A percentile compares a stretch with the other conserved stretches of the same genome.
Evolutionary conservation across 2,888 invertebrate genomes (phyloP).

Genomic region (Fabriciana adippe): DNA sequence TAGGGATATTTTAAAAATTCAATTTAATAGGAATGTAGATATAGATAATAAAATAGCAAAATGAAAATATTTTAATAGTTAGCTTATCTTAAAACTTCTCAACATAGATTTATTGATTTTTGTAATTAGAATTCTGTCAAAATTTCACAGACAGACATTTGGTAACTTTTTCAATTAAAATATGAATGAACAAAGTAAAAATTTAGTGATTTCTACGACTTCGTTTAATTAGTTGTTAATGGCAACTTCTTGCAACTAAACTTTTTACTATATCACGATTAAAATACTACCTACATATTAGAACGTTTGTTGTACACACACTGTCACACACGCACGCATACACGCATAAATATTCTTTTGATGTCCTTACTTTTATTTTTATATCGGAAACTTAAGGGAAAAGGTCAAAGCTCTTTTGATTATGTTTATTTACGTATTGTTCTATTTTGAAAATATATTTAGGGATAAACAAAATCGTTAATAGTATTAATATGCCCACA

Average conservation of each 20-base stretch:
- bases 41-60: no score
- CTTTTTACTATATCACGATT: neutral
- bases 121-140: slow-evolving; percentile 46
- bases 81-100: neutral
- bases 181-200: slow-evolving; percentile 20
- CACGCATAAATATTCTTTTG: no score
- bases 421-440: neutral
- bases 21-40: neutral
- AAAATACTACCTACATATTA: no score
- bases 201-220: slow-evolving; percentile 16
- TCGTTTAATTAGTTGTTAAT: slow-evolving; percentile 15
- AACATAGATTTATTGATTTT: slow-evolving; percentile 3
- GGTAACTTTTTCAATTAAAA: slow-evolving; percentile 63
- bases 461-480: slow-evolving; percentile 22
- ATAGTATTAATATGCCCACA: slow-evolving; percentile 32
- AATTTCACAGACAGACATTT: slow-evolving; percentile 50
- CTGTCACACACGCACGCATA: no score
- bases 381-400: no score
- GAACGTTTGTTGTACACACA: no score
- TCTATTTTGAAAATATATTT: slow-evolving; percentile 1
- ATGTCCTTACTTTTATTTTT: no score
- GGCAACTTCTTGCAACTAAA: slow-evolving; percentile 10
- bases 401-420: neutral
- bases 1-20: no score
- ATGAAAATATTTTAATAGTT: neutral